Percentiles rank a stretch among this genome's conserved stretches.
Conservation (phyloP, 2,888 invertebrate genomes). For the Xiphydria camelus region DNA sequence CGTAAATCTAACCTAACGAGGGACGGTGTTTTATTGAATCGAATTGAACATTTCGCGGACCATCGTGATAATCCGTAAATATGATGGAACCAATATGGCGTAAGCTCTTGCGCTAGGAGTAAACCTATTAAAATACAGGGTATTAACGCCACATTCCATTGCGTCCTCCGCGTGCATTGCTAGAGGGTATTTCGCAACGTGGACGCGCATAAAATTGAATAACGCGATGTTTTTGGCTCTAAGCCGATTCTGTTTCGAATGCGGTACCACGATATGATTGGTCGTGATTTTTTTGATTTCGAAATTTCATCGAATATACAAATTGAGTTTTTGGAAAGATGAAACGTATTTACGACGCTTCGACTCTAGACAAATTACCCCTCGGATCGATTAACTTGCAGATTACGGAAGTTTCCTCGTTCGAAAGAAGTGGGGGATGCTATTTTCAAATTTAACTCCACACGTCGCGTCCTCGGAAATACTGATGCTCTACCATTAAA, state of each 20-base stretch:
- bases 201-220: not conserved
- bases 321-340: too few relatives aligned
- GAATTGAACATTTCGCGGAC: conserved; percentile 30
- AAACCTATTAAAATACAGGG: conserved; percentile 34
- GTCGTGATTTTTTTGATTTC: too few relatives aligned
- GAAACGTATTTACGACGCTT: not conserved
- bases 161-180: not conserved
- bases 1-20: conserved; percentile 26
- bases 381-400: not conserved
- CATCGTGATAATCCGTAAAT: conserved; percentile 32
- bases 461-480: too few relatives aligned
- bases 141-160: conserved; percentile 17
- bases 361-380: not conserved
- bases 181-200: not conserved
- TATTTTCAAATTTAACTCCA: too few relatives aligned
- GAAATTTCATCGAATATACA: too few relatives aligned
- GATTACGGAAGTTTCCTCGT: not conserved
- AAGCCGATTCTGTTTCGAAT: too few relatives aligned
- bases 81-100: conserved; percentile 31
- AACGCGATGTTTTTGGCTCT: too few relatives aligned
- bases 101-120: conserved; percentile 21
- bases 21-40: conserved; percentile 34
- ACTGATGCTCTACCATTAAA: too few relatives aligned
- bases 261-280: too few relatives aligned
- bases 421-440: too few relatives aligned